A percentile compares a stretch with the other conserved stretches of the same genome.
Conservation (phyloP, 1,140 invertebrate genomes). For the Caenorhabditis remanei region DNA sequence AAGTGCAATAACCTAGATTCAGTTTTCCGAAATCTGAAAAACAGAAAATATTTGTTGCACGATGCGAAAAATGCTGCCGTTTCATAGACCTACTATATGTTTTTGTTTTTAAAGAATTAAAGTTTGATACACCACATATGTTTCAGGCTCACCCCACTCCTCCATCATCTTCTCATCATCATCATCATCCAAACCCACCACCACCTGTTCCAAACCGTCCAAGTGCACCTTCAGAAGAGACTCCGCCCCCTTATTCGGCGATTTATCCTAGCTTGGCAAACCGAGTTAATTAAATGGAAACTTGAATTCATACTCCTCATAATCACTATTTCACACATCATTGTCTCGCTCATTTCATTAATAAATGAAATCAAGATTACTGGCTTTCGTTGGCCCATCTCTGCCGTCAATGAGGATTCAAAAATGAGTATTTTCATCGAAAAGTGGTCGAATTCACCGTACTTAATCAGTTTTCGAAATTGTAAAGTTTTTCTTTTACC, state of each 20-base stretch:
- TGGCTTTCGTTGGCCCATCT: too few species aligned
- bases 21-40: background rate
- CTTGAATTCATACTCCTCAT: background rate
- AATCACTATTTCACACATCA: background rate
- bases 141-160: background rate
- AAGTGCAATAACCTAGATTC: too few species aligned
- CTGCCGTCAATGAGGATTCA: too few species aligned
- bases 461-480: too few species aligned
- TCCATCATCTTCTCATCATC: conserved; percentile 14
- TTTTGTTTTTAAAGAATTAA: too few species aligned
- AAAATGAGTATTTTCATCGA: too few species aligned
- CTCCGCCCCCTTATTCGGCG: conserved; percentile 2
- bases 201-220: background rate
- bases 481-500: too few species aligned
- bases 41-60: background rate
- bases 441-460: too few species aligned
- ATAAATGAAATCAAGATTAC: too few species aligned
- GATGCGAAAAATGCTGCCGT: too few species aligned
- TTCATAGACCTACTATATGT: too few species aligned
- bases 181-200: background rate
- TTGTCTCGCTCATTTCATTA: too few species aligned
- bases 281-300: background rate
- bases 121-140: background rate
- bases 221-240: conserved; percentile 11
- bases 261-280: conserved; percentile 15